Evolutionary conservation across 2,888 invertebrate genomes (phyloP).

Genomic region (Falcaria lacertinaria): DNA sequence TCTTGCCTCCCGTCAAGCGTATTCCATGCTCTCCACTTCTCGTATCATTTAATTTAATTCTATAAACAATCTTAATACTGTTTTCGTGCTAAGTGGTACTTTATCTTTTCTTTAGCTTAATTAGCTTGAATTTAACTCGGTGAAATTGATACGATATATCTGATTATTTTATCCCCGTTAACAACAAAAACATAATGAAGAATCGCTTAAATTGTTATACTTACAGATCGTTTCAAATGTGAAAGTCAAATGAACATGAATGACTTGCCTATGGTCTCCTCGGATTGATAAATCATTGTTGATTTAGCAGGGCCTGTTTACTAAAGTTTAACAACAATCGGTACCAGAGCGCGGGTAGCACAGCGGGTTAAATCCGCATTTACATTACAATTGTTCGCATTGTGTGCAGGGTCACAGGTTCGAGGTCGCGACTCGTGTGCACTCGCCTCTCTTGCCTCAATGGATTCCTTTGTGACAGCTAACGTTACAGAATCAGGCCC

Average conservation of each 20-base stretch:
- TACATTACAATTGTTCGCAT: constrained; percentile 68
- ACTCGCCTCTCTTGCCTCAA: constrained; percentile 38
- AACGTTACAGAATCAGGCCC: constrained; percentile 15
- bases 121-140: too few species aligned
- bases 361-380: constrained; percentile 57
- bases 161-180: too few species aligned
- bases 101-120: too few species aligned
- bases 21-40: constrained; percentile 19
- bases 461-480: constrained; percentile 31
- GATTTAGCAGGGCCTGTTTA: background rate
- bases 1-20: constrained; percentile 43
- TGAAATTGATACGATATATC: too few species aligned
- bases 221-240: background rate
- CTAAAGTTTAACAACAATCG: constrained; percentile 37
- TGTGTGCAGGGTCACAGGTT: constrained; percentile 71
- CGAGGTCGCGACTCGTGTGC: constrained; percentile 59
- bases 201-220: too few species aligned
- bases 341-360: constrained; percentile 49
- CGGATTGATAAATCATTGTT: too few species aligned
- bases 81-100: too few species aligned
- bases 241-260: too few species aligned
- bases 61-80: too few species aligned
- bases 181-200: too few species aligned
- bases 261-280: too few species aligned
- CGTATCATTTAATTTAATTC: constrained; percentile 6